These are phyloP conservation scores for Acanthisitta chloris DNA, from an alignment of 2,113 vertebrate genomes.

Conservation along the genomic window DNA sequence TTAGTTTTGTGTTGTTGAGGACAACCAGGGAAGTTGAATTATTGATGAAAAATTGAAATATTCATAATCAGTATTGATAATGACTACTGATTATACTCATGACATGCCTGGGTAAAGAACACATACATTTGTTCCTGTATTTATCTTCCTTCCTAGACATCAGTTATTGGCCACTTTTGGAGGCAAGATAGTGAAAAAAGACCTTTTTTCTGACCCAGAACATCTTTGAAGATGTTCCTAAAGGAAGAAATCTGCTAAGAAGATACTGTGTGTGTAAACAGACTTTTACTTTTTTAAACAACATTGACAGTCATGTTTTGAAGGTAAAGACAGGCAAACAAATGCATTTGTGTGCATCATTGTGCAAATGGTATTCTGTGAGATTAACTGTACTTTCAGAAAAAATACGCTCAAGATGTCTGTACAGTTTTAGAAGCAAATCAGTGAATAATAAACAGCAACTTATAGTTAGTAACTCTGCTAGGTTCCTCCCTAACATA, in stretches of 20 bases:
- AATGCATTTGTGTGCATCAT: neutral
- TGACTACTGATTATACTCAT: neutral
- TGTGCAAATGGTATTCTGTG: neutral
- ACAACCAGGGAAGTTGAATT: neutral
- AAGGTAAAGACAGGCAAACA: neutral
- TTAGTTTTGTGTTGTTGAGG: neutral
- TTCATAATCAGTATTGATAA: neutral
- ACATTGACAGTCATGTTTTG: neutral
- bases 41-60: neutral
- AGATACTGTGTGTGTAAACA: neutral
- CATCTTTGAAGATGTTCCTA: neutral
- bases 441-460: neutral
- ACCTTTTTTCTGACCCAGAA: neutral
- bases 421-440: neutral
- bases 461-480: neutral
- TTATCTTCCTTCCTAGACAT: neutral
- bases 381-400: neutral
- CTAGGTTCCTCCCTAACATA: neutral
- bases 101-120: neutral
- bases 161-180: neutral
- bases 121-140: neutral
- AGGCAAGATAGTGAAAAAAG: neutral
- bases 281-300: neutral
- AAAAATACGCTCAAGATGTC: neutral
- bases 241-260: neutral